Conservation (phyloP, 2,113 vertebrate species). For the Syngnathus typhle region DNA sequence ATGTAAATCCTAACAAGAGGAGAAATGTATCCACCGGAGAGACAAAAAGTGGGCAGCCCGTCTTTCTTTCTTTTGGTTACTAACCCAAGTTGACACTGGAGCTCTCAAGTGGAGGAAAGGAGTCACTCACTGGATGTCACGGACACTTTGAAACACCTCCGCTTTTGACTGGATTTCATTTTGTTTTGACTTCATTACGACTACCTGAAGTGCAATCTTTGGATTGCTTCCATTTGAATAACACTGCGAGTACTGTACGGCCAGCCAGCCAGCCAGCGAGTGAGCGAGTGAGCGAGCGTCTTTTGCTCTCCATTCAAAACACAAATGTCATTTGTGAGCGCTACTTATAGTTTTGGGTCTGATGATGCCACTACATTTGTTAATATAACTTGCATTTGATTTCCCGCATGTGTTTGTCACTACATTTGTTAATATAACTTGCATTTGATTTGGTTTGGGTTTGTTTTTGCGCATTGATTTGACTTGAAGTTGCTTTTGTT, state of each 20-base stretch:
- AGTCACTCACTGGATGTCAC: slow-evolving; percentile 13
- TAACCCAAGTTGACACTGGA: slow-evolving; percentile 56
- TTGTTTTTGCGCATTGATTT: slow-evolving; percentile 5
- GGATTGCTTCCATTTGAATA: slow-evolving; percentile 1
- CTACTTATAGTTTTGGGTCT: slow-evolving; percentile 16
- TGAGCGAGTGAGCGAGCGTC: not conserved
- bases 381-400: slow-evolving; percentile 16
- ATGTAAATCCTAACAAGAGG: slow-evolving; percentile 59
- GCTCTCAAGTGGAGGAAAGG: slow-evolving; percentile 32
- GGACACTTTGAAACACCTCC: slow-evolving; percentile 12
- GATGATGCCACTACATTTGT: slow-evolving; percentile 12
- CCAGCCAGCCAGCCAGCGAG: not conserved
- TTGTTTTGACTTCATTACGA: slow-evolving; percentile 5
- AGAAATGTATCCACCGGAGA: slow-evolving; percentile 13
- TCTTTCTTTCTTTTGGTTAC: slow-evolving; percentile 60
- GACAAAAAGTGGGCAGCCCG: slow-evolving; percentile 1
- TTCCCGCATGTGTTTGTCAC: slow-evolving; percentile 3
- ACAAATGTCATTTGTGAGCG: slow-evolving; percentile 29
- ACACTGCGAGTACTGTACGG: slow-evolving; percentile 13
- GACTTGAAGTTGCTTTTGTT: slow-evolving; percentile 14
- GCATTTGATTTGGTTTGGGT: slow-evolving; percentile 13
- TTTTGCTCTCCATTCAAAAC: not conserved
- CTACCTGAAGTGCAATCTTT: slow-evolving; percentile 21
- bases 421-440: slow-evolving; percentile 16
- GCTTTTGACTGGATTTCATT: slow-evolving; percentile 13